Evolutionary conservation across 2,888 invertebrate species (phyloP).

Genomic region (Eilema sororculum): DNA sequence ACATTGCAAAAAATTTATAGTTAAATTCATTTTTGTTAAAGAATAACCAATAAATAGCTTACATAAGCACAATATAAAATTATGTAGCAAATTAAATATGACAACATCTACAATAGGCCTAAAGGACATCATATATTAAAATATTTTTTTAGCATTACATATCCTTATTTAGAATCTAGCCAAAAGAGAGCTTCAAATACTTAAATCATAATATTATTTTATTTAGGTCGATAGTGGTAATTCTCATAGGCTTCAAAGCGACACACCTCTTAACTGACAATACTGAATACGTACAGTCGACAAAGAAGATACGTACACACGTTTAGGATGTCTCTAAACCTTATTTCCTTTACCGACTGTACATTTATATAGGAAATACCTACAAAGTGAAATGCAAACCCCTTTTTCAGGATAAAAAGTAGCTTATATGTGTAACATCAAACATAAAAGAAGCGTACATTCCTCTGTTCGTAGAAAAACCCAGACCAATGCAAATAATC

Average conservation of each 20-base stretch:
- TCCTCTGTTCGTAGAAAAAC: too few relatives aligned
- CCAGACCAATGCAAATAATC: too few relatives aligned
- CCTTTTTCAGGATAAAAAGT: too few relatives aligned
- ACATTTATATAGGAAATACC: too few relatives aligned
- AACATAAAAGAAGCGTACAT: too few relatives aligned
- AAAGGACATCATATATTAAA: constrained; percentile 33
- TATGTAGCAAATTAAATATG: constrained; percentile 44
- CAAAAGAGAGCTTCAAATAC: constrained; percentile 55
- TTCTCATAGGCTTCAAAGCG: constrained; percentile 37
- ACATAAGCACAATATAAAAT: constrained; percentile 15
- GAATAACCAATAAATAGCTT: neutral
- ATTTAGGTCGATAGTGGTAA: constrained; percentile 28
- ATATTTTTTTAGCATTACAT: constrained; percentile 39
- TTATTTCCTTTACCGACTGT: too few relatives aligned
- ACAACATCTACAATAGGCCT: constrained; percentile 50
- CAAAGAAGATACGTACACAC: neutral
- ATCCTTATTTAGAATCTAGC: constrained; percentile 52
- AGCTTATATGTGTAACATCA: too few relatives aligned
- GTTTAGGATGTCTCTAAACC: too few relatives aligned
- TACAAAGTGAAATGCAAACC: too few relatives aligned
- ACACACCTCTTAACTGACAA: constrained; percentile 35
- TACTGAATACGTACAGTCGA: constrained; percentile 16
- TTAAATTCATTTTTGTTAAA: neutral
- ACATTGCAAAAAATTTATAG: neutral
- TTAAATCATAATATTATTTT: constrained; percentile 26